These are phyloP conservation scores for Dasysyrphus tricinctus DNA, from an alignment of 2,888 invertebrate genomes.

Conservation along the genomic window DNA sequence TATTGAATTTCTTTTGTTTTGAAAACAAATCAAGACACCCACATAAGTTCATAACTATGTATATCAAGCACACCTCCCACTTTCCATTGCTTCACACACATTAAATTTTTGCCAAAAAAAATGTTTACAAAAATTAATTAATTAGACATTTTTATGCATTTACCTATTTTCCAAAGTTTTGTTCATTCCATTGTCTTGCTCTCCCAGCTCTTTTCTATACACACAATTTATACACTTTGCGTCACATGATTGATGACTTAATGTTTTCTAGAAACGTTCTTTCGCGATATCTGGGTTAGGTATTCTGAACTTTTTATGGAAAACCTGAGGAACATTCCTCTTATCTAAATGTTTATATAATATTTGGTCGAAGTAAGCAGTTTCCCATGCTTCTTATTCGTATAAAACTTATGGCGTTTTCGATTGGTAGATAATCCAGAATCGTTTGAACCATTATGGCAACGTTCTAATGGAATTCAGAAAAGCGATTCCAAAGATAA, in stretches of 20 bases:
- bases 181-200: constrained; percentile 7
- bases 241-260: not conserved
- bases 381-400: no score
- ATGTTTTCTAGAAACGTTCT: not conserved
- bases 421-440: no score
- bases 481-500: no score
- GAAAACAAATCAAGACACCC: not conserved
- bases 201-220: not conserved
- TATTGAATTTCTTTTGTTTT: constrained; percentile 16
- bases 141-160: constrained; percentile 21
- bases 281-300: not conserved
- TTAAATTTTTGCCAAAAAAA: constrained; percentile 1
- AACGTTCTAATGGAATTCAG: no score
- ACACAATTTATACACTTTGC: not conserved
- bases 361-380: no score
- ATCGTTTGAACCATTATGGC: no score
- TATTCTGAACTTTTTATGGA: no score
- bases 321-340: no score
- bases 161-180: constrained; percentile 12
- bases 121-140: constrained; percentile 35
- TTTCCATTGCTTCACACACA: not conserved
- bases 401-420: no score
- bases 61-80: not conserved
- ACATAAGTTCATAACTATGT: not conserved
- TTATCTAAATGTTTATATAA: no score